These are phyloP conservation scores for Folsomia candida DNA, from an alignment of 2,888 invertebrate genomes.

Conservation along the genomic window DNA sequence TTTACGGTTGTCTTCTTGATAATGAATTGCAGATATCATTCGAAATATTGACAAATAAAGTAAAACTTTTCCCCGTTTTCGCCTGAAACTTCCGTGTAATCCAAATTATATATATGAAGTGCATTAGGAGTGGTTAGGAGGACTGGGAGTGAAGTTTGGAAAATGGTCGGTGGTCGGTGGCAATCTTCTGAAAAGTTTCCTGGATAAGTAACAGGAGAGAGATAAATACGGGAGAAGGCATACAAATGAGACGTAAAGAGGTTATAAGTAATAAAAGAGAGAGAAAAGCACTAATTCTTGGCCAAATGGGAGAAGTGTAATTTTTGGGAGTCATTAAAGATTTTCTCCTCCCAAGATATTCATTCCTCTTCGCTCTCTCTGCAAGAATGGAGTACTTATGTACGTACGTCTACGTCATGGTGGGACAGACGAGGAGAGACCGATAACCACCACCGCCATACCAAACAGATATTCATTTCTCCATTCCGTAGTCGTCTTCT, in stretches of 20 bases:
- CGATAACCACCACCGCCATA: background rate
- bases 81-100: no score
- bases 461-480: background rate
- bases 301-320: slow-evolving; percentile 4
- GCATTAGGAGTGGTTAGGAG: no score
- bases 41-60: no score
- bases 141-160: no score
- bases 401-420: no score
- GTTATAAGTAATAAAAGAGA: slow-evolving; percentile 7
- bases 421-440: background rate
- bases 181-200: background rate
- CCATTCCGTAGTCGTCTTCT: background rate
- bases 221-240: slow-evolving; percentile 7
- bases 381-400: no score
- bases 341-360: slow-evolving; percentile 1
- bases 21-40: no score
- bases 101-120: no score
- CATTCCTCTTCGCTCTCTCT: background rate
- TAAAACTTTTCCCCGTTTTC: no score
- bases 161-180: background rate
- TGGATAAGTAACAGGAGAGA: background rate
- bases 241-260: slow-evolving; percentile 8
- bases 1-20: no score
- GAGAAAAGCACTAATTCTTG: slow-evolving; percentile 1
- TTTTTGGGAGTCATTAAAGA: slow-evolving; percentile 13